Evolutionary conservation across 2,888 invertebrate genomes (phyloP).

Genomic region (Idaea dimidiata): DNA sequence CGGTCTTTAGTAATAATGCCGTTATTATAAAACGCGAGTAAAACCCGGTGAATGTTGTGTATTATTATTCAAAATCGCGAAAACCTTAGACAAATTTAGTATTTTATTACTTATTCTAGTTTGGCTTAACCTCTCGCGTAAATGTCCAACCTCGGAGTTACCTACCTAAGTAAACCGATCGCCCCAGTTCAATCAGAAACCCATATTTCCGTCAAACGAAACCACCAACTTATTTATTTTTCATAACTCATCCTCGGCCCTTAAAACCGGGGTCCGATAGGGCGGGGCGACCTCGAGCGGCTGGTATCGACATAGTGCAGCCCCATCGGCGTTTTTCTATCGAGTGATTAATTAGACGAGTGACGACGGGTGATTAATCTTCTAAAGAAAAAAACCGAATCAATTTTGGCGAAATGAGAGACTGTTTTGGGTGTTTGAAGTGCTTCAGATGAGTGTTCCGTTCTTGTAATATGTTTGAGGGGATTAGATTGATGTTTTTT

Average conservation of each 20-base stretch:
- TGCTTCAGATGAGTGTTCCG: background rate
- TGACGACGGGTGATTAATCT: constrained; percentile 56
- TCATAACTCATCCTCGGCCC: background rate
- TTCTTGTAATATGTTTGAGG: background rate
- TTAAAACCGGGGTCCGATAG: background rate
- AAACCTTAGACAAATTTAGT: too few species aligned
- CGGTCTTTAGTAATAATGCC: too few species aligned
- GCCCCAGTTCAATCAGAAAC: background rate
- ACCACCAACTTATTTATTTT: background rate
- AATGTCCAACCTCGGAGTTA: background rate
- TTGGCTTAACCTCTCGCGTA: background rate
- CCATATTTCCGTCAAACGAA: background rate
- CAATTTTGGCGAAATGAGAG: constrained; percentile 39
- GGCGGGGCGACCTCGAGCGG: constrained; percentile 17
- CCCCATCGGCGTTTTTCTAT: constrained; percentile 46
- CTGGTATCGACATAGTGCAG: constrained; percentile 56
- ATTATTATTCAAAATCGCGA: too few species aligned
- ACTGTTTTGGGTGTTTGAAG: constrained; percentile 1
- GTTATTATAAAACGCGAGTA: too few species aligned
- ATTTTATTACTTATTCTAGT: background rate
- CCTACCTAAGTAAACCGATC: background rate
- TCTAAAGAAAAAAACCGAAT: constrained; percentile 49
- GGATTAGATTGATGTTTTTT: background rate
- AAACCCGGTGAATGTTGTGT: too few species aligned
- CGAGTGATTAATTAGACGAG: constrained; percentile 59